Percentiles rank a stretch among this genome's conserved stretches.
Evolutionary conservation across 2,797 vertebrate species (phyloP).

Genomic region (Toxotes lorentzi): DNA sequence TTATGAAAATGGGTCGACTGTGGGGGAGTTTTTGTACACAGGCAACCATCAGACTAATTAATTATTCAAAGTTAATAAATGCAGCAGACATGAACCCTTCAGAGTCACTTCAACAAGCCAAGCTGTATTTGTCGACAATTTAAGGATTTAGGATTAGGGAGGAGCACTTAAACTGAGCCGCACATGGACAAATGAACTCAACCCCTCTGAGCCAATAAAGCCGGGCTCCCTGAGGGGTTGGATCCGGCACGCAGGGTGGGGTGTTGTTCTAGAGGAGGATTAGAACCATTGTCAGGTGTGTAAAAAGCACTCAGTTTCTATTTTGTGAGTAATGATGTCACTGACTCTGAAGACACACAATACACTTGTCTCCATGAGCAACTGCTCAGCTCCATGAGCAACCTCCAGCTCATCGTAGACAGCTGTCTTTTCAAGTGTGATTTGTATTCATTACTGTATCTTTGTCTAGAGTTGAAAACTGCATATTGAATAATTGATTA

Average conservation of each 20-base stretch:
- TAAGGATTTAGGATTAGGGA: conserved; percentile 73
- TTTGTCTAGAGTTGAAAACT: neutral
- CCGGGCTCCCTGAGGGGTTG: conserved; percentile 49
- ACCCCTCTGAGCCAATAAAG: conserved; percentile 59
- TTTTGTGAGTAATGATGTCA: conserved; percentile 43
- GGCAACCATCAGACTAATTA: conserved; percentile 30
- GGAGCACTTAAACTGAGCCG: conserved; percentile 68
- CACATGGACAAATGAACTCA: conserved; percentile 68
- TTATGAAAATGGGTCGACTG: conserved; percentile 13
- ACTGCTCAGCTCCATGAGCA: no score
- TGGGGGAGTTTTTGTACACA: neutral
- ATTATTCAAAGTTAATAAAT: conserved; percentile 55
- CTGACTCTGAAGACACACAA: conserved; percentile 11
- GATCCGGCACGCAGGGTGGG: conserved; percentile 38
- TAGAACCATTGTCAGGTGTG: conserved; percentile 63
- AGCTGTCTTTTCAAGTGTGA: neutral
- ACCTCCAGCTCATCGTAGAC: neutral
- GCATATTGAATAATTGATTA: neutral
- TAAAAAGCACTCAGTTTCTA: conserved; percentile 53
- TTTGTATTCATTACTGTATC: neutral
- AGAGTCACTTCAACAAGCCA: conserved; percentile 20
- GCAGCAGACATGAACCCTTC: conserved; percentile 13
- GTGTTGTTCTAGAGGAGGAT: conserved; percentile 61
- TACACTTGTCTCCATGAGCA: conserved; percentile 3
- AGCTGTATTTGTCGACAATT: conserved; percentile 63